Percentiles rank a stretch among this genome's conserved stretches.
These are phyloP conservation scores for Bubalus kerabau DNA, from an alignment of 2,113 vertebrate species.

Conservation along the genomic window DNA sequence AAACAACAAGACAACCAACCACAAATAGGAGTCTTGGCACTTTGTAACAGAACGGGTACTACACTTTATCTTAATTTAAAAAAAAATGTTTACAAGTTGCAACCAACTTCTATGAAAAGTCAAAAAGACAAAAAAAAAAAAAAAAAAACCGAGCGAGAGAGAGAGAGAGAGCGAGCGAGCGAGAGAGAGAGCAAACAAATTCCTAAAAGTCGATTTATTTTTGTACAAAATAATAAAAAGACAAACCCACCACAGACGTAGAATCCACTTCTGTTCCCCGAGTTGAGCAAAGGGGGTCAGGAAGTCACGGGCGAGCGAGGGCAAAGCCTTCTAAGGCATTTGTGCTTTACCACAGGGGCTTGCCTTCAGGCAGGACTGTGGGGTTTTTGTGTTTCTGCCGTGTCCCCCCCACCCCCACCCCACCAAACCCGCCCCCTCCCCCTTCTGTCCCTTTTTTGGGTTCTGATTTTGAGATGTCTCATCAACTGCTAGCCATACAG, in stretches of 20 bases:
- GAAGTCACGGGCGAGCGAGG: background rate
- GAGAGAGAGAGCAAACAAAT: constrained; percentile 52
- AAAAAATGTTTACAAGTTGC: constrained; percentile 79
- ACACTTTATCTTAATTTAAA: constrained; percentile 81
- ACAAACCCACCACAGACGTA: constrained; percentile 54
- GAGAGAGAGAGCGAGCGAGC: constrained; percentile 24
- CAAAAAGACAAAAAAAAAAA: constrained; percentile 68
- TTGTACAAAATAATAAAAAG: constrained; percentile 79
- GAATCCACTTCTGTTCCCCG: constrained; percentile 70
- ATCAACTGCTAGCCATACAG: constrained; percentile 16
- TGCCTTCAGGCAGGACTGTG: constrained; percentile 64
- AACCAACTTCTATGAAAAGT: constrained; percentile 79
- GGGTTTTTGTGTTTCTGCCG: constrained; percentile 49
- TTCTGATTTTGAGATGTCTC: constrained; percentile 34
- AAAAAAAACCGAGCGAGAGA: background rate
- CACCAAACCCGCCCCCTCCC: background rate
- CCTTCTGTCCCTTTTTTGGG: background rate
- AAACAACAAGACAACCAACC: constrained; percentile 38
- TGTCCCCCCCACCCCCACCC: background rate
- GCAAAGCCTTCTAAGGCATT: constrained; percentile 25
- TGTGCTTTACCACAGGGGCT: constrained; percentile 47
- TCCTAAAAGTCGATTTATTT: constrained; percentile 80
- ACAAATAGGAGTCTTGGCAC: constrained; percentile 75
- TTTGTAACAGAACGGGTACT: constrained; percentile 81
- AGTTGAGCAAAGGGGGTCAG: constrained; percentile 61